Base-by-base conservation (phyloP, 2,113 vertebrate species). In the Nesogale talazaci region DNA sequence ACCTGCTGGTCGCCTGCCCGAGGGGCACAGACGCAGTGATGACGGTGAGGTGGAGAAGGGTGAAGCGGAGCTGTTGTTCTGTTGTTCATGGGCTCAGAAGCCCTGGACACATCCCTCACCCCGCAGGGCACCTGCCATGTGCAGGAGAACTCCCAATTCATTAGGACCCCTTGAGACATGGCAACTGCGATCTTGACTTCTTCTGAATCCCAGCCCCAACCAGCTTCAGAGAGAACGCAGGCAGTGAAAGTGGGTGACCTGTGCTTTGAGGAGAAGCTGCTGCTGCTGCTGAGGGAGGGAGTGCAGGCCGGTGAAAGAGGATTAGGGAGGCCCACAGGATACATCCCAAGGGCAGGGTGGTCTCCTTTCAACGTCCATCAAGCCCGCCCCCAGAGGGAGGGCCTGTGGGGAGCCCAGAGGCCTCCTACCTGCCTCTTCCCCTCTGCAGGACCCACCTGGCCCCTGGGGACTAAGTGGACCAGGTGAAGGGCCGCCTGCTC, bases 141-240 rank as follows among this genome's bases (percentile, higher is more conserved):
- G 76, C 36, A 83, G 80, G 74, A 69, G 61, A 61, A 79, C 17
- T 75, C 83, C 69, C 40, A 65, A 90, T 85, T 90, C 81, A 75
- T 84, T 92, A 95, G 36, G 81, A 74, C 83, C 31, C 22, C 38
- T 78, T 84, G 70, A 76, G 78, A 93, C 94, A 36, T 8, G 63
- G 86, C 56, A 89, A 89, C 36, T 10, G 36, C 70, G 91, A 40
- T 36, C 77, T 67, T 78, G 52, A 61, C 63, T 17, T 79, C 72
- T 89, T 89, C 83, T 82, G 92, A 90, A 90, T 77, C 72, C 91
- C 46, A 46, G 69, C 75, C 81, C 75, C 34, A 1, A 42, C 38
- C 76, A 57, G 69, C 76, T 81, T 72, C 74, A 83, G 90, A 91
- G 14, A 86, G 76, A 95, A 96, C 85, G 95, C 92, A 91, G 46